Evolutionary conservation across 2,113 vertebrate species (phyloP), one percentile per base, ranked within the genome.

Genomic region (human): DNA sequence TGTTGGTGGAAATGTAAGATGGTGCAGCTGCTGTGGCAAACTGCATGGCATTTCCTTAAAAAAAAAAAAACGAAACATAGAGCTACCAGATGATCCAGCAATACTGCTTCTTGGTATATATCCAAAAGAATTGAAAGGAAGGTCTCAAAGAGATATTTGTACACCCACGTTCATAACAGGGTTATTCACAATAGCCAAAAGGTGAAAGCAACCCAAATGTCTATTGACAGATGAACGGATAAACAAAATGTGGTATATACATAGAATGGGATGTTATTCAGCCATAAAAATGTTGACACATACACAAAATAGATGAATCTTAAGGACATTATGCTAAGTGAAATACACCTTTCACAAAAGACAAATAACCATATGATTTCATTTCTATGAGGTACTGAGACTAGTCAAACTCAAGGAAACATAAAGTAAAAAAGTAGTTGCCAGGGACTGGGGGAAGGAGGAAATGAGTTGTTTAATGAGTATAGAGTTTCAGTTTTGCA

Each of bases 401-500:
- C 20, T 4, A 64, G 27, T 55, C 59, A 22, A 40, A 80, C 8
- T 72, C 27, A 70, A 43, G 64, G 83, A 96, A 85, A 84, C 52
- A 72, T 25, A 72, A 84, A 55, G 40, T 32, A 35, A 30, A 81
- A n/a, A 23, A 25, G 66, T 7, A 30, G 78, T 48, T 76, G 10
- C 90, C 50, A 40, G 80, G 57, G 35, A 17, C 30, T 35, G 7
- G n/a, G 72, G 30, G 22, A 25, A 52, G 23, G 55, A 55, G n/a
- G 18, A 30, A 75, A 11, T 40, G 17, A 11, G 17, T 35, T 91
- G 14, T 18, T 76, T 23, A 89, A 66, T 35, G 27, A 30, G 32
- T 57, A 11, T 6, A 45, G 79, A 55, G 40, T 94, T 85, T 95
- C 40, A 68, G 48, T 76, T 90, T 87, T 94, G 91, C 68, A 90